A percentile compares a stretch with the other conserved stretches of the same genome.
Conservation (phyloP, 2,113 vertebrate species). For the Climacteris rufus region DNA sequence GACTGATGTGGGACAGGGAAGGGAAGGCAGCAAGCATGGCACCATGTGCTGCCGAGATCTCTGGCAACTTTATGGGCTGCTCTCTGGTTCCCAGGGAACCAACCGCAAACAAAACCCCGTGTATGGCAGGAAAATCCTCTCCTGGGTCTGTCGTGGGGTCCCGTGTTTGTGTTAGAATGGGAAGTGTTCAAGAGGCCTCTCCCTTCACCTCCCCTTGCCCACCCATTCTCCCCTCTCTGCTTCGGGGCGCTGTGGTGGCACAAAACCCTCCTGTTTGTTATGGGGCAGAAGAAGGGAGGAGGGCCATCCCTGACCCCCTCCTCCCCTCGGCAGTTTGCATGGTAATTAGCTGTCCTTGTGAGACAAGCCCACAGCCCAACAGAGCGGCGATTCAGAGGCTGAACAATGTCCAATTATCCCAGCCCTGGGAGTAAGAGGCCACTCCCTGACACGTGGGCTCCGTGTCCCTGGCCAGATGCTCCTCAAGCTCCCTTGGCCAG, state of each 20-base stretch:
- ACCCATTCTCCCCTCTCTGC: background rate
- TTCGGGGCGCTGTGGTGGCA: fast-evolving
- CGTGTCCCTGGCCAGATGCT: background rate
- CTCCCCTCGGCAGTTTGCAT: constrained; percentile 6
- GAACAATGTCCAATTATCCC: constrained; percentile 58
- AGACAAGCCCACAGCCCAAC: background rate
- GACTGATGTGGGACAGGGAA: background rate
- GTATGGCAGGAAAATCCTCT: background rate
- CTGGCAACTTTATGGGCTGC: fast-evolving
- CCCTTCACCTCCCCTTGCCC: background rate
- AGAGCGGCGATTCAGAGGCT: constrained; percentile 18
- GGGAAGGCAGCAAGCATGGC: fast-evolving
- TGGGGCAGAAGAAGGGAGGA: background rate
- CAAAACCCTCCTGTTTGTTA: background rate
- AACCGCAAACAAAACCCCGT: background rate
- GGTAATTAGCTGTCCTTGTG: background rate
- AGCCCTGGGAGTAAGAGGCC: background rate
- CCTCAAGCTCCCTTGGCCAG: background rate
- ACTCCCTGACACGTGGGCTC: background rate
- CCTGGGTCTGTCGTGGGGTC: fast-evolving
- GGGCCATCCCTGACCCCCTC: background rate
- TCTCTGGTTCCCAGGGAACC: background rate
- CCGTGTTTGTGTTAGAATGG: background rate
- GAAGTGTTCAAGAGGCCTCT: background rate
- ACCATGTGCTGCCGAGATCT: background rate